phyloP scores from a whole-genome alignment of 1,140 invertebrate genomes.

The Drosophila parabipectinata region DNA sequence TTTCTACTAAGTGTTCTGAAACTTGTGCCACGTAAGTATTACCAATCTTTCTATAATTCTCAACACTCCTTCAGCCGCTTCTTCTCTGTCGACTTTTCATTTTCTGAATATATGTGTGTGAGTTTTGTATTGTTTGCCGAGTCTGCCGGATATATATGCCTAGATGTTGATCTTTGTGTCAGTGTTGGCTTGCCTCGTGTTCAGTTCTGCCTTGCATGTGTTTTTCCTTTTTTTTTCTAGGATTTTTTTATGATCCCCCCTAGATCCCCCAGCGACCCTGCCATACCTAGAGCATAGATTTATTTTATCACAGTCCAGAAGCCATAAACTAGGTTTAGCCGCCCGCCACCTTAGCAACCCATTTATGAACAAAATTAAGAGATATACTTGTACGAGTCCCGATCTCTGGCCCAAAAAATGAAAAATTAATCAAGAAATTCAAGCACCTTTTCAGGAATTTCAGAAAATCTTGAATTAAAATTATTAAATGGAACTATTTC shows the following conservation, averaged over 20 bases:
- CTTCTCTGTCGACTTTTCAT: slow-evolving; percentile 21
- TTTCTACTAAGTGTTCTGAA: neutral
- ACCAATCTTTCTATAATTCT: neutral
- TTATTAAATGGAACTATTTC: neutral
- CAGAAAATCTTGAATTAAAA: neutral
- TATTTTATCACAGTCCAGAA: neutral
- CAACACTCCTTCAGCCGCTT: slow-evolving; percentile 11
- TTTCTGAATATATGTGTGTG: slow-evolving; percentile 11
- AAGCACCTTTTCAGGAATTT: neutral
- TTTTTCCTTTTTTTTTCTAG: slow-evolving; percentile 23
- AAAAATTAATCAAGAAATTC: neutral
- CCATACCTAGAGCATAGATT: neutral
- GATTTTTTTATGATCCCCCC: neutral
- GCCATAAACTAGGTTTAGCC: neutral
- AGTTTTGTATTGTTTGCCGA: slow-evolving; percentile 21
- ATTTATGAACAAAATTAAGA: neutral
- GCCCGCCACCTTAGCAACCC: too few species aligned
- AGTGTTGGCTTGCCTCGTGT: slow-evolving; percentile 48
- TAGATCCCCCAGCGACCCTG: neutral
- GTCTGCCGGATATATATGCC: slow-evolving; percentile 32
- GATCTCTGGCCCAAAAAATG: neutral
- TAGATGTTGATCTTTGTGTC: slow-evolving; percentile 40
- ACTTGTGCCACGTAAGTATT: slow-evolving; percentile 26
- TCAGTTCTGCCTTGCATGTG: slow-evolving; percentile 36
- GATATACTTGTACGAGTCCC: neutral